phyloP scores from a whole-genome alignment of 1,140 invertebrate species.

The Hyphantria cunea region DNA sequence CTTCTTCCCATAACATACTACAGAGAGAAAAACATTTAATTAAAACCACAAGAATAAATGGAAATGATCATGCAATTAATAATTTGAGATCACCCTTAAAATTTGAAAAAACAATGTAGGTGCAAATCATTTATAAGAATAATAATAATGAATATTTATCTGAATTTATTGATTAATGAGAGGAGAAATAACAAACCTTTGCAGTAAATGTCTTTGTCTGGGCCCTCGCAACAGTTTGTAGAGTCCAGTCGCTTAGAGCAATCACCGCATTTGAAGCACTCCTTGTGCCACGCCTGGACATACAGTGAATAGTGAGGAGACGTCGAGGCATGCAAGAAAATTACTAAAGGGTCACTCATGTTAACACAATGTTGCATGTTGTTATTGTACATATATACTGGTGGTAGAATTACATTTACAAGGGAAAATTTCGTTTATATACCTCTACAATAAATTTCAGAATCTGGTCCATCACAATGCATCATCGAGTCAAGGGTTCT shows the following conservation, averaged over 20 bases:
- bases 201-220: slow-evolving; percentile 98
- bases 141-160: background rate
- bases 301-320: slow-evolving; percentile 64
- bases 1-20: slow-evolving; percentile 96
- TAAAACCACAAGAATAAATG: slow-evolving; percentile 42
- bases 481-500: slow-evolving; percentile 96
- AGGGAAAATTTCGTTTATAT: slow-evolving; percentile 61
- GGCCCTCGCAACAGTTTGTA: slow-evolving; percentile 96
- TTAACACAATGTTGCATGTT: slow-evolving; percentile 63
- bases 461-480: slow-evolving; percentile 96
- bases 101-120: slow-evolving; percentile 74
- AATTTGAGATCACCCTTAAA: slow-evolving; percentile 24
- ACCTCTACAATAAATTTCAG: slow-evolving; percentile 96
- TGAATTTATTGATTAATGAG: slow-evolving; percentile 84
- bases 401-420: slow-evolving; percentile 17
- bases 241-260: slow-evolving; percentile 98
- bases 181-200: slow-evolving; percentile 88
- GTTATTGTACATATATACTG: slow-evolving; percentile 51
- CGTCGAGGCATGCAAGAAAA: slow-evolving; percentile 58
- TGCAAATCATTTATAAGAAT: background rate
- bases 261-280: slow-evolving; percentile 96
- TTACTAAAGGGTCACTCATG: slow-evolving; percentile 42
- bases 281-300: slow-evolving; percentile 93
- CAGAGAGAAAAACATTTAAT: slow-evolving; percentile 62
- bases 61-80: slow-evolving; percentile 38